phyloP scores from a whole-genome alignment of 92 coral and sea anemone species.

The Phenganax subtilis region DNA sequence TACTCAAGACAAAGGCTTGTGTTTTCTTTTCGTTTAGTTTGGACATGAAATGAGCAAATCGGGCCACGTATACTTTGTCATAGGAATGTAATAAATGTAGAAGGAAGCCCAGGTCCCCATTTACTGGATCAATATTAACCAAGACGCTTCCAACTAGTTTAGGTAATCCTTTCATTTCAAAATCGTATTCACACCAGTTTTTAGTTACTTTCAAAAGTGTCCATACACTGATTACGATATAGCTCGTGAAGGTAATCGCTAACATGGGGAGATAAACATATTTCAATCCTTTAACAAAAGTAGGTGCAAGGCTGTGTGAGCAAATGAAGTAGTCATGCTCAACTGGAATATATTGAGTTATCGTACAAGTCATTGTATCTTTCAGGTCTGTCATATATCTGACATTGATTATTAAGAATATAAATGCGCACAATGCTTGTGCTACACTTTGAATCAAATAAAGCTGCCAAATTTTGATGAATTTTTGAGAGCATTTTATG shows the following conservation, averaged over 20 bases:
- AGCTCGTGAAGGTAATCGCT: background rate
- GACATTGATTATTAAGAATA: constrained; percentile 12
- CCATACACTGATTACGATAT: background rate
- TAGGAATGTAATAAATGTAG: background rate
- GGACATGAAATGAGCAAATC: background rate
- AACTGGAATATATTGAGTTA: constrained; percentile 39
- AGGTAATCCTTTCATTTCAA: background rate
- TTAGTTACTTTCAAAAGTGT: background rate
- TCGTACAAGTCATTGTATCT: constrained; percentile 42
- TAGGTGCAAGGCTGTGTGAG: constrained; percentile 44
- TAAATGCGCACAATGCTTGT: constrained; percentile 8
- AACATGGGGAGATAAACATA: constrained; percentile 12
- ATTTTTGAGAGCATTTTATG: background rate
- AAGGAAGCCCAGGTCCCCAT: background rate
- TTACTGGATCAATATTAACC: background rate
- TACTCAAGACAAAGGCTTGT: background rate
- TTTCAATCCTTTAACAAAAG: constrained; percentile 26
- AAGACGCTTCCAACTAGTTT: background rate
- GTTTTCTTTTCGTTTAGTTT: background rate
- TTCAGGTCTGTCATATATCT: background rate
- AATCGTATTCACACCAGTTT: background rate
- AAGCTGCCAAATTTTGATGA: constrained; percentile 2
- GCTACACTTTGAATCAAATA: constrained; percentile 26
- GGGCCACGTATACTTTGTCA: background rate
- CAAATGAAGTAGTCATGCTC: constrained; percentile 46